phyloP scores from a whole-genome alignment of 35 echinoderm and acorn worm species.

The Nesometra sesokonis region DNA sequence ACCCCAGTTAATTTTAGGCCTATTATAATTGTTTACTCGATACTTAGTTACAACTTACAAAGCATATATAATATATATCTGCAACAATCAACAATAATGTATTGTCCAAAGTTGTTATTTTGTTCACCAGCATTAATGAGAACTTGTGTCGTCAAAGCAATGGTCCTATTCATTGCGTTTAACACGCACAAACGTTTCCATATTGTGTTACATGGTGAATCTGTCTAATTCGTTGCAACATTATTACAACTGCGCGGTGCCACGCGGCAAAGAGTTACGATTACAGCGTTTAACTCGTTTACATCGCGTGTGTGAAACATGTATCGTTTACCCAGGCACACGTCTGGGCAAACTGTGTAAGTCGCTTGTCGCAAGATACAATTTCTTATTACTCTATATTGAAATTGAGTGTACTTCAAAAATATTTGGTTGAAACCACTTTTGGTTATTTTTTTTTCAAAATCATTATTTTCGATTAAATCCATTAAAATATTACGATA shows the following conservation, averaged over 20 bases:
- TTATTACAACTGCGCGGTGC: background rate
- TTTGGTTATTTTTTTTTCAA: no score
- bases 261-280: background rate
- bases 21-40: background rate
- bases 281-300: background rate
- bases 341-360: background rate
- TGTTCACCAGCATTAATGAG: background rate
- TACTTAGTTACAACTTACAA: background rate
- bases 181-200: background rate
- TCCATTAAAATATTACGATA: no score
- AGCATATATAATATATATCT: background rate
- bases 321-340: background rate
- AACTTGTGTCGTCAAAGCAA: background rate
- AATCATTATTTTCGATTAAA: no score
- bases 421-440: no score
- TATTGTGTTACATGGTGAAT: background rate
- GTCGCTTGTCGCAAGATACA: background rate
- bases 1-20: background rate
- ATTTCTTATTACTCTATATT: no score
- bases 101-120: background rate
- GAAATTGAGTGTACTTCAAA: no score
- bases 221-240: background rate
- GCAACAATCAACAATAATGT: background rate
- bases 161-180: background rate
- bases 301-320: background rate